A percentile compares a stretch with the other conserved stretches of the same genome.
Conservation (phyloP, 2,888 invertebrate genomes). For the Rotaria magnacalcarata region DNA sequence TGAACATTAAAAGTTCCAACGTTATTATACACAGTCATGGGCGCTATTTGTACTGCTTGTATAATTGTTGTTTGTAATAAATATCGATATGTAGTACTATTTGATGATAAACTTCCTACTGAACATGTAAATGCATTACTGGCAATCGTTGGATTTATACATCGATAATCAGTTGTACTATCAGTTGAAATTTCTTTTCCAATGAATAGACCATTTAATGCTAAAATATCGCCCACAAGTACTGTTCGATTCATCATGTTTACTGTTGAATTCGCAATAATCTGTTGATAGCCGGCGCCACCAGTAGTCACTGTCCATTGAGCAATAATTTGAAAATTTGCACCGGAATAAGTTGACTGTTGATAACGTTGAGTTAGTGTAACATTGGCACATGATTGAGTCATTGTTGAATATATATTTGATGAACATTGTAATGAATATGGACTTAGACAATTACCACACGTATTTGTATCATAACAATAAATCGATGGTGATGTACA, state of each 20-base stretch:
- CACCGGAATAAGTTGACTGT: not conserved
- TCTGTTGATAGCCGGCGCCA: not conserved
- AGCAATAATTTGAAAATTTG: not conserved
- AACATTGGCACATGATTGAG: not conserved
- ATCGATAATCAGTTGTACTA: not conserved
- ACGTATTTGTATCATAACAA: conserved; percentile 34
- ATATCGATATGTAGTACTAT: not conserved
- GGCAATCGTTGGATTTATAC: not conserved
- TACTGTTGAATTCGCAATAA: not conserved
- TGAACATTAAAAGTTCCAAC: not conserved
- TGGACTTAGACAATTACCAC: not conserved
- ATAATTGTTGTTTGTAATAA: conserved; percentile 22
- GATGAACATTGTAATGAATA: not conserved
- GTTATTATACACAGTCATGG: not conserved
- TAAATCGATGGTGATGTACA: not conserved
- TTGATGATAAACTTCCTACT: not conserved
- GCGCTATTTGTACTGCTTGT: not conserved
- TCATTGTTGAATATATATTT: not conserved
- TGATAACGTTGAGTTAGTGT: not conserved
- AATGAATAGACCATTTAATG: not conserved
- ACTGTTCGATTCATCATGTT: conserved; percentile 8
- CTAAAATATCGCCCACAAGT: not conserved
- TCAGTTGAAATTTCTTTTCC: conserved; percentile 21
- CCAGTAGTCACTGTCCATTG: not conserved
- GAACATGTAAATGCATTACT: not conserved